Conservation (phyloP, 2,888 invertebrate genomes). For the Malthinus flaveolus region DNA sequence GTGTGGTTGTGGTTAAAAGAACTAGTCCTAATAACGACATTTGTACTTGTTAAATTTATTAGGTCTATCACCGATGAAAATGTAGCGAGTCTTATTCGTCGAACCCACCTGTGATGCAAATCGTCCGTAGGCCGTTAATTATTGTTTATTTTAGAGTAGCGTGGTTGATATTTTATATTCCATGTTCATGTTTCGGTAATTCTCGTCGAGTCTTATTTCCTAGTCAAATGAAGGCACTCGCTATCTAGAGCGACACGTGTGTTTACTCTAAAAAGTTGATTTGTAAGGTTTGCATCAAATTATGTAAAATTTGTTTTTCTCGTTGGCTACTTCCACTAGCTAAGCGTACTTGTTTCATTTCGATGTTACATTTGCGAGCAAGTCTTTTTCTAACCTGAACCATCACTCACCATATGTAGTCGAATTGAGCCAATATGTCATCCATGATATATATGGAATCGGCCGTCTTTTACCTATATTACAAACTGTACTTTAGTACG, state of each 20-base stretch:
- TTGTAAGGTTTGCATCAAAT: slow-evolving; percentile 26
- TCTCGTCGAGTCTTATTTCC: not conserved
- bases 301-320: slow-evolving; percentile 40
- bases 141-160: too few relatives aligned
- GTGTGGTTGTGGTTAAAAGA: too few relatives aligned
- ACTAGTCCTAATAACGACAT: too few relatives aligned
- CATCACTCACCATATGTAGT: slow-evolving; percentile 34
- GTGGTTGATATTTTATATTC: too few relatives aligned
- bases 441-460: slow-evolving; percentile 31
- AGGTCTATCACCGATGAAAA: too few relatives aligned
- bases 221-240: slow-evolving; percentile 9
- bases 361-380: slow-evolving; percentile 11
- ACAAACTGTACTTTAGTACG: slow-evolving; percentile 34
- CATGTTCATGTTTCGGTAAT: not conserved
- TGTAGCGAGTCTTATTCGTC: too few relatives aligned
- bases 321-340: slow-evolving; percentile 23
- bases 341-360: slow-evolving; percentile 11
- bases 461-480: slow-evolving; percentile 33
- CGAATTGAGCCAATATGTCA: slow-evolving; percentile 40
- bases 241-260: slow-evolving; percentile 14
- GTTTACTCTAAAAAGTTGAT: slow-evolving; percentile 16
- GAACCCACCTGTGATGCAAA: too few relatives aligned
- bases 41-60: too few relatives aligned
- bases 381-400: slow-evolving; percentile 29
- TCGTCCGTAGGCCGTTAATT: too few relatives aligned